phyloP scores from a whole-genome alignment of 1,140 invertebrate genomes.

The Cydia strobilella region DNA sequence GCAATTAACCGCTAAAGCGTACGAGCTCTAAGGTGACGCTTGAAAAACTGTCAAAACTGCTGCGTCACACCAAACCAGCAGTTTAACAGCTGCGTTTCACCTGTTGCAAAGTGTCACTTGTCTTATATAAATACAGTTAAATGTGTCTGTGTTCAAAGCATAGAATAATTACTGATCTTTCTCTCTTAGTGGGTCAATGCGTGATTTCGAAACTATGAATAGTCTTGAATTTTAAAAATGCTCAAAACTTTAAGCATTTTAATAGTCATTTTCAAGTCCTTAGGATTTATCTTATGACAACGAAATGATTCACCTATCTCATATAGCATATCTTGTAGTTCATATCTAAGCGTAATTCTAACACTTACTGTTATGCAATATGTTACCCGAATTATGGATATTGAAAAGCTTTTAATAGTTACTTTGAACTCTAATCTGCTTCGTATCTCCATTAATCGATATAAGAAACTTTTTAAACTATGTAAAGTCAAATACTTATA shows the following conservation, averaged over 20 bases:
- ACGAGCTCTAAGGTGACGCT: background rate
- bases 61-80: conserved; percentile 1
- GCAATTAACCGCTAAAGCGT: background rate
- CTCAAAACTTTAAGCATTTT: conserved; percentile 41
- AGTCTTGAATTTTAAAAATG: conserved; percentile 45
- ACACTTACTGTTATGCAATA: conserved; percentile 20
- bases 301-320: conserved; percentile 44
- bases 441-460: background rate
- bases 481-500: conserved; percentile 2
- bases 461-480: conserved; percentile 3
- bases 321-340: conserved; percentile 37
- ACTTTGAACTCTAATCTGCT: conserved; percentile 12
- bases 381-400: conserved; percentile 28
- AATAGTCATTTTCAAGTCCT: conserved; percentile 44
- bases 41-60: conserved; percentile 1
- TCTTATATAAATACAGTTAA: conserved; percentile 35
- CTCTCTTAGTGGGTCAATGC: conserved; percentile 45
- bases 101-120: background rate
- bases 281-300: conserved; percentile 49
- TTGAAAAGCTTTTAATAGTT: conserved; percentile 23
- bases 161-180: conserved; percentile 44
- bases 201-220: conserved; percentile 28
- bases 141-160: conserved; percentile 51
- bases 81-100: conserved; percentile 7
- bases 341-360: conserved; percentile 28